Evolutionary conservation across 2,797 vertebrate genomes (phyloP), one percentile per base, ranked within the genome.

Genomic region (Phrynocephalus forsythii): DNA sequence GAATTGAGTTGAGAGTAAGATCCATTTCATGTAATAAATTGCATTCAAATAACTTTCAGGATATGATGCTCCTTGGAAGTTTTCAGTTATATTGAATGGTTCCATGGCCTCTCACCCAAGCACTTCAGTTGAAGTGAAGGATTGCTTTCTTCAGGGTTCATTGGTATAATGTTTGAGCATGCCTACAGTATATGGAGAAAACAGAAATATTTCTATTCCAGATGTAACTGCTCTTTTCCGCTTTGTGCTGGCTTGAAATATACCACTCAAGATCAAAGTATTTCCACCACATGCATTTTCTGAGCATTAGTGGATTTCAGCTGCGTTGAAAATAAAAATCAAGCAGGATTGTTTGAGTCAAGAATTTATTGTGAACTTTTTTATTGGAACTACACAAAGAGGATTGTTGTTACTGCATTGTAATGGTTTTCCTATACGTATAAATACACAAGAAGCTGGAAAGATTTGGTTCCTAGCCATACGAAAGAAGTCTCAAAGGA

Each of bases 21-120:
- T 4, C n/a, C 85, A 7, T 84, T 87, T 18, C 73, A 66, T 60
- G 26, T 48, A 26, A 1, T 88, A 83, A 88, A 91, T 86, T 91
- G 81, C 38, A 79, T 66, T 16, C 52, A 87, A 30, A 44, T 82
- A 0, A 0, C 85, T 38, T 73, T 88, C 56, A 89, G 81, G 79
- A 69, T 1, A 90, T 44, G 77, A 10, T 50, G 1, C 80, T 50
- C 87, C 60, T 18, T 78, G 56, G 24, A 85, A 22, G 56, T 2
- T 0, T 68, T 84, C 82, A 6, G 30, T 63, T 73, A 71, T 26
- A 69, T 3, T 63, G 56, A 90, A 84, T 66, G 84, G 20, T 26
- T 75, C 38, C 38, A 38, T 38, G 18, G 79, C 13, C 6, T 9
- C 44, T 86, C 80, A 28, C 44, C 10, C 0, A 10, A 66, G 87